Evolutionary conservation across 2,888 invertebrate genomes (phyloP), one percentile per base, ranked within the genome.

Genomic region (Oligia fasciuncula): DNA sequence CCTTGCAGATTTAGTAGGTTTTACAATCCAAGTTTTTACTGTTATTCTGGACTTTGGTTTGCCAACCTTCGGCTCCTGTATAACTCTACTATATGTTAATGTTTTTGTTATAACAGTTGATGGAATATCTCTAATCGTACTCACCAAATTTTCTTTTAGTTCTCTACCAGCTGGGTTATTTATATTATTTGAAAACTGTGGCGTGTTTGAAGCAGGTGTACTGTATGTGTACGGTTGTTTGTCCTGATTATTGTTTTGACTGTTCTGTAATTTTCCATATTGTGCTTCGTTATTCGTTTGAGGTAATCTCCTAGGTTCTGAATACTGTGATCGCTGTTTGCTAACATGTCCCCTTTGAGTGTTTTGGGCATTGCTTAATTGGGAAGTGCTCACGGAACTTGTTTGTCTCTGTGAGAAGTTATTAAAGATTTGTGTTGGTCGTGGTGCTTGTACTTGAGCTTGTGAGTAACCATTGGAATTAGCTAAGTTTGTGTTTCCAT

Each of bases 1-100:
- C 87, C 92, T 94, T 23, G 92, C 94, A 62, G 93, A 89, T 90
- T 94, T 96, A 17, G 93, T 91, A n/a, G 96, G 96, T 91, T 96
- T 96, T 5, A 95, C 93, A 75, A 96, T 94, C 96, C 96, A 97
- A 8, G 96, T 96, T 91, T 96, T 97, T 65, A 96, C 94, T 43
- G 95, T 95, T 69, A 96, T 94, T 85, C 95, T 91, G 14, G 96
- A 96, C 87, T 95, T 96, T 63, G 96, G 95, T 76, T 91, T 93
- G 8, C 93, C 92, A 70, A 92, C 89, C 74, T 95, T 95, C 4
- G 94, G 91, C 81, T 95, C 93, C 87, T 95, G 93, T 65, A 95
- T 87, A 46, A 94, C 86, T 89, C 93, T 93, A 86, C 94, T 95
- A 83, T 94, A 93, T n/a, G 95, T 94, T 86, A 95, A 82, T 69